Conservation (phyloP, 2,113 vertebrate species). For the Podarcis cretensis region DNA sequence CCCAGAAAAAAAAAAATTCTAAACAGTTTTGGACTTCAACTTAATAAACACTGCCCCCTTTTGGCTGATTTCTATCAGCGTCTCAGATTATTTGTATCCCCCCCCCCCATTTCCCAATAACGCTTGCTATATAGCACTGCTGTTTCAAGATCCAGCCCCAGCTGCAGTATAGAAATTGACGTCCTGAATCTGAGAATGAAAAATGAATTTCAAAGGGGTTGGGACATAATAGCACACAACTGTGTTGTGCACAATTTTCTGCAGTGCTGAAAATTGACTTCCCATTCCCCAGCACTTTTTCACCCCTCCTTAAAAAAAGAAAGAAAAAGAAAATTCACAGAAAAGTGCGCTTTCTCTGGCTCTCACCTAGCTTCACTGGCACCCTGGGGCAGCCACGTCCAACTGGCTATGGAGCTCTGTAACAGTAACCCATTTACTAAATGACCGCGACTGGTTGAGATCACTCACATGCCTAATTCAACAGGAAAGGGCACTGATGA, state of each 20-base stretch:
- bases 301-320: no score
- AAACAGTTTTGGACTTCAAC: not conserved
- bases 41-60: constrained; percentile 62
- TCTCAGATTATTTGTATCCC: not conserved
- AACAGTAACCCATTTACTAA: not conserved
- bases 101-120: not conserved
- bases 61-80: constrained; percentile 40
- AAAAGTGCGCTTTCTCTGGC: no score
- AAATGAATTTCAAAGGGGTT: not conserved
- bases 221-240: not conserved
- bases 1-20: not conserved
- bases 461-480: not conserved
- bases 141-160: not conserved
- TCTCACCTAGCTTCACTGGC: not conserved
- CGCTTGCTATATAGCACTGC: not conserved
- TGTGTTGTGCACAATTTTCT: not conserved
- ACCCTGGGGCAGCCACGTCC: no score
- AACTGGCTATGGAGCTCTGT: not conserved
- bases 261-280: not conserved
- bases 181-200: not conserved
- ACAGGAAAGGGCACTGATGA: not conserved
- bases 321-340: no score
- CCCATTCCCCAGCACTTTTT: not conserved
- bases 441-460: accelerated
- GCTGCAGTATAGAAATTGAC: not conserved